Base-by-base conservation (phyloP, 2,113 vertebrate genomes). In the Phasianus colchicus region DNA sequence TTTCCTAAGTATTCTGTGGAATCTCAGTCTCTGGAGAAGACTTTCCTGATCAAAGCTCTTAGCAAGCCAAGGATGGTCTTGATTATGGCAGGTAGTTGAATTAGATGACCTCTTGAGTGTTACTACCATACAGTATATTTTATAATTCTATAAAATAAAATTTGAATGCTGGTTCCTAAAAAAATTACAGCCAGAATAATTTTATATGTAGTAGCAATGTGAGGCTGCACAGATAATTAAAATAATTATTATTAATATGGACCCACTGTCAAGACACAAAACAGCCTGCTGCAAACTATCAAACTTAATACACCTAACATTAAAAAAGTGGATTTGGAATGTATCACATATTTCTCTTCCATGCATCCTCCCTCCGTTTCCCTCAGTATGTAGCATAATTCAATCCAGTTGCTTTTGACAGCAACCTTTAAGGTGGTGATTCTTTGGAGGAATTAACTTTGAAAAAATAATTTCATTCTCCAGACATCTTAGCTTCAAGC, bases 381-480 rank as follows among this genome's bases (percentile, higher is more conserved):
- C 52, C 48, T 86, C 91, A 65, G 40, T 76, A 81, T 34, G 64
- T 32, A 96, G 70, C 42, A 90, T 94, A 97, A 97, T 96, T 96
- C 76, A 94, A 85, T 92, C 25, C 82, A 91, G 82, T 89, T 91
- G 74, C 80, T 89, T 97, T 95, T 97, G 96, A 97, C 84, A 96
- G 94, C 63, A 97, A 90, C 88, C 72, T 93, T 96, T 92, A 91
- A 97, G 67, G 48, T 86, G 34, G 58, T 69, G 70, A 96, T 93
- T 86, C 93, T 93, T 69, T 75, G 67, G 92, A 93, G 80, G 88
- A 97, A 98, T 97, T 97, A 96, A 92, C 93, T 97, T 95, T 91
- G 91, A 96, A 95, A 96, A 95, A 96, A 97, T 96, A 96, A 97
- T 97, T 93, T 88, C 50, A 88, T 96, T 96, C 86, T 89, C 77